These are phyloP conservation scores for Vespertilio murinus DNA, from an alignment of 2,797 vertebrate genomes.

Conservation along the genomic window DNA sequence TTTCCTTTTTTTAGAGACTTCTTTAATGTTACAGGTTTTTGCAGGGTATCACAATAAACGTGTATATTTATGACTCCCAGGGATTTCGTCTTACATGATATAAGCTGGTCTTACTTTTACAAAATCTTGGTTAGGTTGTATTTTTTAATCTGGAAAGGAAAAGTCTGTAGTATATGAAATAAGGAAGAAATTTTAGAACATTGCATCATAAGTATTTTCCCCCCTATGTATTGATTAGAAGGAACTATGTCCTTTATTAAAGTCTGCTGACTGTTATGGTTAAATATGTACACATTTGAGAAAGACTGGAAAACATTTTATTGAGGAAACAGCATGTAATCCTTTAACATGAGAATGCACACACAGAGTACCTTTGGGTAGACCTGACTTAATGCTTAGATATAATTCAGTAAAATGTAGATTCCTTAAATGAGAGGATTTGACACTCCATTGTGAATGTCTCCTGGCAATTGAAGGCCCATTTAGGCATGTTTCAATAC, in stretches of 20 bases:
- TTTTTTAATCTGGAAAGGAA: background rate
- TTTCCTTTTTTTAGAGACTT: background rate
- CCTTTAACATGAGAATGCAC: background rate
- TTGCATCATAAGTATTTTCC: background rate
- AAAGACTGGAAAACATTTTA: conserved; percentile 55
- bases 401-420: conserved; percentile 68
- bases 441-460: conserved; percentile 67
- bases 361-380: conserved; percentile 2
- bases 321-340: conserved; percentile 42
- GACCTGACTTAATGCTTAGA: conserved; percentile 57
- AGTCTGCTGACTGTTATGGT: conserved; percentile 8
- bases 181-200: background rate
- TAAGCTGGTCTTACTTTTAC: background rate
- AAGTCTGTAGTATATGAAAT: background rate
- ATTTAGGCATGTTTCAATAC: conserved; percentile 69
- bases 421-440: conserved; percentile 76
- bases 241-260: background rate
- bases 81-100: background rate
- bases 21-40: background rate
- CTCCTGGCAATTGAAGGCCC: conserved; percentile 70
- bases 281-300: conserved; percentile 29
- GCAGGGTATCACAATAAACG: background rate
- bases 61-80: background rate
- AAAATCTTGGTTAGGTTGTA: background rate
- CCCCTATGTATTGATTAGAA: background rate